Conservation (phyloP, 2,888 invertebrate genomes). For the Dioctria rufipes region DNA sequence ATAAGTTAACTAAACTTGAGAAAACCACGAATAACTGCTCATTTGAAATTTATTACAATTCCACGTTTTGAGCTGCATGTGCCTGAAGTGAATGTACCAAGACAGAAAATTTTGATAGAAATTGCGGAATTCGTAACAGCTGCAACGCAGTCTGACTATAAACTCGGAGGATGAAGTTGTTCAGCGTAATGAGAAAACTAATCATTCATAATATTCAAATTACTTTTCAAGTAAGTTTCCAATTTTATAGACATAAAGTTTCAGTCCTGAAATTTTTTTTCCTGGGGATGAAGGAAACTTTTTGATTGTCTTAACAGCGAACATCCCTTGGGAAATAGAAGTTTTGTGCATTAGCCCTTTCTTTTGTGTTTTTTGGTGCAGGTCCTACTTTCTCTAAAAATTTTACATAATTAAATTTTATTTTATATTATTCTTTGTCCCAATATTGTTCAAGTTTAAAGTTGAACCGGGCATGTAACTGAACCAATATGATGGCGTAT, state of each 20-base stretch:
- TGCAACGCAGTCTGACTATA: slow-evolving; percentile 2
- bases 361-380: no score
- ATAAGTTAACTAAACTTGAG: no score
- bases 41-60: neutral
- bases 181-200: slow-evolving; percentile 21
- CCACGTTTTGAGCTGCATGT: neutral
- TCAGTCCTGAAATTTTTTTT: neutral
- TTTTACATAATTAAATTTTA: no score
- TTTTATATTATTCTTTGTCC: no score
- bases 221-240: slow-evolving; percentile 38
- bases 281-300: neutral
- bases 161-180: slow-evolving; percentile 10
- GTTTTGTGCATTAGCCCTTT: neutral
- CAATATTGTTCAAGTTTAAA: no score
- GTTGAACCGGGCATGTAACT: no score
- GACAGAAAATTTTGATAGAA: neutral
- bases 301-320: slow-evolving; percentile 2
- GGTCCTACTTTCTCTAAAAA: no score
- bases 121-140: slow-evolving; percentile 12
- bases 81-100: neutral
- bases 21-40: neutral
- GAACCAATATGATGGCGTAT: no score
- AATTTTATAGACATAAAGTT: slow-evolving; percentile 24
- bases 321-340: neutral
- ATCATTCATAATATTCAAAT: slow-evolving; percentile 42